These are phyloP conservation scores for Cairina moschata DNA, from an alignment of 2,113 vertebrate genomes.

Conservation along the genomic window DNA sequence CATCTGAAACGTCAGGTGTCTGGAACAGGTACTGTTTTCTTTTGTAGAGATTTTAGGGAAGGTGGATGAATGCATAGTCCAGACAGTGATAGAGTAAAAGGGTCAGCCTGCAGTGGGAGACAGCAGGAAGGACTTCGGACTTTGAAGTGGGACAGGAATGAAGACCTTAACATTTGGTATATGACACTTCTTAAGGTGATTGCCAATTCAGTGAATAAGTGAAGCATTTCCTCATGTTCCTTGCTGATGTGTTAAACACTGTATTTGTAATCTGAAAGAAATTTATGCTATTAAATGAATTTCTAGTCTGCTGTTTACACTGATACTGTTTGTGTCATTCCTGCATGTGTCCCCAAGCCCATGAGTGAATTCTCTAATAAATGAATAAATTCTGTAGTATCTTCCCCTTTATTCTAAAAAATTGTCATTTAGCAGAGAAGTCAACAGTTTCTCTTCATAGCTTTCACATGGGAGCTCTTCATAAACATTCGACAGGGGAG, in stretches of 20 bases:
- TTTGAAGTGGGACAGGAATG: neutral
- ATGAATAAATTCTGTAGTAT: neutral
- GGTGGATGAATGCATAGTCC: neutral
- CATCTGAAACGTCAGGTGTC: neutral
- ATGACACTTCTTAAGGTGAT: neutral
- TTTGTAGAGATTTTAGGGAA: neutral
- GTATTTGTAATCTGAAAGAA: neutral
- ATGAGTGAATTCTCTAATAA: neutral
- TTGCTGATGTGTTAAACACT: neutral
- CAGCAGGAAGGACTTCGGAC: neutral
- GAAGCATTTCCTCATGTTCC: neutral
- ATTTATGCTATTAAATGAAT: neutral
- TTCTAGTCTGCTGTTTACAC: neutral
- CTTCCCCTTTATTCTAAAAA: neutral
- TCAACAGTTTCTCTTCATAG: neutral
- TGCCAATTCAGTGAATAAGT: neutral
- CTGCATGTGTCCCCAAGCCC: neutral
- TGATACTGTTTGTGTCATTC: neutral
- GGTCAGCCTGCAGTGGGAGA: neutral
- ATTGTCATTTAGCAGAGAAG: neutral
- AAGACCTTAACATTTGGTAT: neutral
- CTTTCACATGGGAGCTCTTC: too few species aligned
- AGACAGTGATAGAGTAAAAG: neutral
- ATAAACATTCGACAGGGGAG: neutral
- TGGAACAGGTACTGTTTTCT: neutral